Conservation (phyloP, 1,140 invertebrate species). For the Pachypsylla venusta region DNA sequence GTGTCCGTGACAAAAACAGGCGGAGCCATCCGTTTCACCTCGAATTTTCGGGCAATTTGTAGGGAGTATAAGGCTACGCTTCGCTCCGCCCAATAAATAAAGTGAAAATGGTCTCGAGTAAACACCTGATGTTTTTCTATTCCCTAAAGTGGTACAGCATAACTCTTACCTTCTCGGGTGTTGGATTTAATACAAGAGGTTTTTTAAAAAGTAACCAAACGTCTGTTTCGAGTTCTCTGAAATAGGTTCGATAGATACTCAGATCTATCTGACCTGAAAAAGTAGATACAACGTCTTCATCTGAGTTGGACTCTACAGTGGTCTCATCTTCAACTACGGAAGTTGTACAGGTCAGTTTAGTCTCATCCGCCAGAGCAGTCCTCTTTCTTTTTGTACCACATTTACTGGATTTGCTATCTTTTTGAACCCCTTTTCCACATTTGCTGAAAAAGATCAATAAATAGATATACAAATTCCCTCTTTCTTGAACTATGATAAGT, state of each 20-base stretch:
- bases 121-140: too few species aligned
- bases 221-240: conserved; percentile 37
- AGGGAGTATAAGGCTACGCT: too few species aligned
- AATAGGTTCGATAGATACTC: conserved; percentile 23
- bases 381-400: background rate
- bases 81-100: too few species aligned
- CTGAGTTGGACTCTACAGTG: conserved; percentile 17
- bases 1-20: too few species aligned
- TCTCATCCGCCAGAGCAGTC: background rate
- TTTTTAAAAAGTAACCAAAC: conserved; percentile 34
- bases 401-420: background rate
- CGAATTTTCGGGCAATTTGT: too few species aligned
- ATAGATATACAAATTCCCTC: too few species aligned
- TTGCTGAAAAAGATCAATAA: too few species aligned
- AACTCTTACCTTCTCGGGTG: conserved; percentile 19
- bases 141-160: too few species aligned
- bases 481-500: too few species aligned
- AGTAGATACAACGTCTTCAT: conserved; percentile 17
- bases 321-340: background rate
- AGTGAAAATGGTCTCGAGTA: too few species aligned
- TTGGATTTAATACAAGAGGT: conserved; percentile 28
- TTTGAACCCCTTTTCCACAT: background rate
- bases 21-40: too few species aligned
- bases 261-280: conserved; percentile 16
- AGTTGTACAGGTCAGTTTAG: background rate